These are phyloP conservation scores for Phyllostomus hastatus DNA, from an alignment of 2,113 vertebrate species.

Conservation along the genomic window DNA sequence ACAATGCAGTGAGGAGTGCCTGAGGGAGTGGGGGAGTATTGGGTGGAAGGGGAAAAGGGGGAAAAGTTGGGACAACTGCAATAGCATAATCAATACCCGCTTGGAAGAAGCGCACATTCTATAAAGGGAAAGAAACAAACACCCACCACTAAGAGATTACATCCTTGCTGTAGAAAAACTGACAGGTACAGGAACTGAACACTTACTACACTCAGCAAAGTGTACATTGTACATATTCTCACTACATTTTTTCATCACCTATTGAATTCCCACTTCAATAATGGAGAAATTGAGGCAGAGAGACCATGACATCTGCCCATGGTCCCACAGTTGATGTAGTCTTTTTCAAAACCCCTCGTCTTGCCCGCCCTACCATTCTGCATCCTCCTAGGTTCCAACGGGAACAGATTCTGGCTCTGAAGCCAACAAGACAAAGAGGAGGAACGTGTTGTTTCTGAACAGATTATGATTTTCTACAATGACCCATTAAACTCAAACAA, in stretches of 20 bases:
- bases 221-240: background rate
- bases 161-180: background rate
- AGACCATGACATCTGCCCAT: background rate
- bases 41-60: too few relatives aligned
- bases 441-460: background rate
- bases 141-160: too few relatives aligned
- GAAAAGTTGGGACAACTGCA: too few relatives aligned
- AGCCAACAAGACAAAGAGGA: background rate
- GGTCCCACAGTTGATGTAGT: background rate
- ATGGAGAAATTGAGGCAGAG: background rate
- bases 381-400: background rate
- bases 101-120: background rate
- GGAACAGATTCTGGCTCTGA: background rate
- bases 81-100: too few relatives aligned
- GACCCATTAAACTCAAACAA: background rate
- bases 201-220: background rate
- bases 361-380: background rate
- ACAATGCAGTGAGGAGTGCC: too few relatives aligned
- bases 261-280: background rate
- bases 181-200: background rate
- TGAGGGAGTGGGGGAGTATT: too few relatives aligned
- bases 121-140: background rate
- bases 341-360: background rate
- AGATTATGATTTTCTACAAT: background rate
- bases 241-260: background rate